Evolutionary conservation across 1,140 invertebrate species (phyloP), one percentile per base, ranked within the genome.

Genomic region (Euglossa dilemma): DNA sequence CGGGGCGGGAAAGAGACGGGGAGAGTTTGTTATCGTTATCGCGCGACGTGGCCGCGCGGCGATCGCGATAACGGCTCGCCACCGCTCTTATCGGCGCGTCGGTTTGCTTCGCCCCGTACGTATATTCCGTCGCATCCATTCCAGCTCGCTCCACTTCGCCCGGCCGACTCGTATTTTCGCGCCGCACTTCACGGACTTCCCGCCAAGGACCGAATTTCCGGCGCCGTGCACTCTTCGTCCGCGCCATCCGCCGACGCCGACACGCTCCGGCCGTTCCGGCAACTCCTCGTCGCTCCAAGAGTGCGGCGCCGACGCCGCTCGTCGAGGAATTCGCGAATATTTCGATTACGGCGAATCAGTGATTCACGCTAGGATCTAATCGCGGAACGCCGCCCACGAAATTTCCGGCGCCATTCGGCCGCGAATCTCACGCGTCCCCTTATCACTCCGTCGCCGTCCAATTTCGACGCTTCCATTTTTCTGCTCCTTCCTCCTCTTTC

Each of bases 1-100:
- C 80, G 69, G 78, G 64, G 80, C 85, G 76, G 43, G 74, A 76
- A 77, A 73, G 72, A 78, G 80, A 85, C 88, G 91, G 91, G 84
- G 76, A 85, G 91, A 94, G 93, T 93, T 94, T 93, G 93, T 94
- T 94, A 94, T 94, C 93, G 93, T 94, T 94, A 94, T 94, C 93
- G 93, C 89, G 85, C 91, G 92, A 92, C 92, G 92, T 93, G 93
- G 93, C 92, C 93, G 91, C 91, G 92, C 91, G 91, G 91, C 92
- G 93, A 94, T 94, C 93, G 92, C 85, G 93, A 94, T 94, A 93
- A 92, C 89, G 79, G 90, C 91, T 92, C 92, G 93, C 92, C 93
- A 91, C 92, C 91, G 92, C 91, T 92, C 92, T 94, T 88, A 88
- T 88, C 87, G 80, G 74, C 45, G 88, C 89, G 91, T 90, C 91